These are phyloP conservation scores for Actinostola sp. DNA, from an alignment of 92 coral and sea anemone species.

Conservation along the genomic window DNA sequence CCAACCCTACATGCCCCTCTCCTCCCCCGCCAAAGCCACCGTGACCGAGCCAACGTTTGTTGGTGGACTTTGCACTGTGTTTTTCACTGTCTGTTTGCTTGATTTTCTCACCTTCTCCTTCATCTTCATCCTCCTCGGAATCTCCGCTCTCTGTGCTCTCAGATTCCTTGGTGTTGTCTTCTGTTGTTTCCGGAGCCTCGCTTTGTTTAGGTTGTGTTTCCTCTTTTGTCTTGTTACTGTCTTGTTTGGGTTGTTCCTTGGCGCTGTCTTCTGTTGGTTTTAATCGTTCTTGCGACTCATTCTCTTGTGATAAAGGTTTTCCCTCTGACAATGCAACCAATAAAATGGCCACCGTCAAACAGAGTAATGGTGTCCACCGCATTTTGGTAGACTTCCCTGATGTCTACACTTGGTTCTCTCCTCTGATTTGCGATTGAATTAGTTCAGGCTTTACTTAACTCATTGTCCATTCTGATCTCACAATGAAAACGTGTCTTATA, in stretches of 20 bases:
- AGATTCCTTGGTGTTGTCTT: slow-evolving; percentile 2
- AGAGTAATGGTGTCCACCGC: slow-evolving; percentile 63
- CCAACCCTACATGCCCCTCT: slow-evolving; percentile 61
- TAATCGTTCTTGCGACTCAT: slow-evolving; percentile 49
- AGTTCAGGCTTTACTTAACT: slow-evolving; percentile 59
- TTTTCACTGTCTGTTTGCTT: slow-evolving; percentile 22
- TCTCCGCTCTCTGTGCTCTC: slow-evolving; percentile 14
- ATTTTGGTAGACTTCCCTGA: slow-evolving; percentile 63
- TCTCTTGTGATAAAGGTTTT: slow-evolving; percentile 71
- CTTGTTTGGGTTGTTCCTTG: slow-evolving; percentile 41
- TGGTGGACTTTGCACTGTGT: slow-evolving; percentile 28
- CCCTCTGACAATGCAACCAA: slow-evolving; percentile 46
- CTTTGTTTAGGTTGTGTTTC: slow-evolving; percentile 44
- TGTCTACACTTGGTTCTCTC: slow-evolving; percentile 1
- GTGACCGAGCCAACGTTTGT: slow-evolving; percentile 58
- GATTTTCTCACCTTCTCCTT: slow-evolving; percentile 45
- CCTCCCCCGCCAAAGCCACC: slow-evolving; percentile 62
- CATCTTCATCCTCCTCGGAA: slow-evolving; percentile 28
- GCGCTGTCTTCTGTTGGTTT: slow-evolving; percentile 52
- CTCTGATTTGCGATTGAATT: slow-evolving; percentile 23
- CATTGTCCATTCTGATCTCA: slow-evolving; percentile 88
- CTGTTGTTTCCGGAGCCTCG: slow-evolving; percentile 27
- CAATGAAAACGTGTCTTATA: slow-evolving; percentile 78
- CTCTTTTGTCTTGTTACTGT: slow-evolving; percentile 45
- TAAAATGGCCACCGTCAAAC: slow-evolving; percentile 50